Percentiles rank a stretch among this genome's conserved stretches.
phyloP scores from a whole-genome alignment of 2,888 invertebrate species.

The Dicyrtoma fusca region DNA sequence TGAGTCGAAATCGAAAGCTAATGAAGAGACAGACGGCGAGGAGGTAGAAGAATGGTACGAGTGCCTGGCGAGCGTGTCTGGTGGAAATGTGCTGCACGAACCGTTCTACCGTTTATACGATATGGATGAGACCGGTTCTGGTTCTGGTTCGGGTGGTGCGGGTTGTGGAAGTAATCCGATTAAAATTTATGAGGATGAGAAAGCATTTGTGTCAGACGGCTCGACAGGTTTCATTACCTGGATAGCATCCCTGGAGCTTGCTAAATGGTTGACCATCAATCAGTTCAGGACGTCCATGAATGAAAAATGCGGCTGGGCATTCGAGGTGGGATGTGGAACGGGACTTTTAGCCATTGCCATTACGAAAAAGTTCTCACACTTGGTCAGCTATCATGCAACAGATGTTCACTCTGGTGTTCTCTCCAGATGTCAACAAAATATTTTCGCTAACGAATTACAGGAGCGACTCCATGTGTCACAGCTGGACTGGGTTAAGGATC shows the following conservation, averaged over 20 bases:
- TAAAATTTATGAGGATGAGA: slow-evolving; percentile 37
- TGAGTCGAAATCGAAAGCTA: too few relatives aligned
- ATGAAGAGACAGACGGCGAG: not conserved
- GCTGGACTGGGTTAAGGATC: slow-evolving; percentile 31
- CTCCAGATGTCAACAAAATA: slow-evolving; percentile 17
- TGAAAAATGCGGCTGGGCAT: slow-evolving; percentile 18
- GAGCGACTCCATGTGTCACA: not conserved
- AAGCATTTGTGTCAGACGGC: slow-evolving; percentile 32
- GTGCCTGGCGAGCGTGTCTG: slow-evolving; percentile 11
- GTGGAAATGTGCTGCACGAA: slow-evolving; percentile 11
- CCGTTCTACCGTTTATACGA: slow-evolving; percentile 33
- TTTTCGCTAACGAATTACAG: slow-evolving; percentile 10
- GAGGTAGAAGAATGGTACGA: slow-evolving; percentile 22
- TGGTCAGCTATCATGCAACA: slow-evolving; percentile 20
- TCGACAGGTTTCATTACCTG: slow-evolving; percentile 35
- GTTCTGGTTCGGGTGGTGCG: not conserved
- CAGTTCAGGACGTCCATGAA: not conserved
- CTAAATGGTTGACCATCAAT: slow-evolving; percentile 27
- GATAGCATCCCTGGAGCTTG: slow-evolving; percentile 29
- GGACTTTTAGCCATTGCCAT: slow-evolving; percentile 26
- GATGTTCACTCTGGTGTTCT: slow-evolving; percentile 30
- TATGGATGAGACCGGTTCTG: not conserved
- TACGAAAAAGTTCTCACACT: slow-evolving; percentile 12
- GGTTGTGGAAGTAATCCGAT: not conserved
- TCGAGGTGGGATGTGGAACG: slow-evolving; percentile 34